A percentile compares a stretch with the other conserved stretches of the same genome.
These are phyloP conservation scores for Neoaliturus tenellus DNA, from an alignment of 2,888 invertebrate genomes.

Conservation along the genomic window DNA sequence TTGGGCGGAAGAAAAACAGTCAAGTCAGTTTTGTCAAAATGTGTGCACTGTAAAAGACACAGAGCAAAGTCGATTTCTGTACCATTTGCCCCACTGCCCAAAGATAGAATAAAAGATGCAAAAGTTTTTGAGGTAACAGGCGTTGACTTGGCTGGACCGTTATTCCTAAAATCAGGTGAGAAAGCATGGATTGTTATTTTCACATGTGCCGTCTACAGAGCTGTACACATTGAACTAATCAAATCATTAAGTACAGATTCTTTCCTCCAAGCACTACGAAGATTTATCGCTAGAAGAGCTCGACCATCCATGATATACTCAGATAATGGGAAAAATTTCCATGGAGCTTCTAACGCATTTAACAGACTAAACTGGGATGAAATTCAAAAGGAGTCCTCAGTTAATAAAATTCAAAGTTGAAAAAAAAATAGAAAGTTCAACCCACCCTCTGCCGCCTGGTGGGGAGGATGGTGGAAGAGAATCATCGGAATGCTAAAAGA, in stretches of 20 bases:
- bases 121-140: conserved; percentile 68
- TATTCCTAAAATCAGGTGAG: conserved; percentile 55
- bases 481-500: conserved; percentile 44
- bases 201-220: conserved; percentile 71
- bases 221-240: conserved; percentile 70
- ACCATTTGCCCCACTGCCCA: conserved; percentile 67
- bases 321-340: conserved; percentile 72
- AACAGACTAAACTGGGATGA: conserved; percentile 74
- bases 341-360: conserved; percentile 70
- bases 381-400: conserved; percentile 67
- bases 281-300: conserved; percentile 70
- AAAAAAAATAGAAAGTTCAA: conserved; percentile 69
- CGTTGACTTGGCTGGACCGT: conserved; percentile 68
- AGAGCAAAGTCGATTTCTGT: conserved; percentile 62
- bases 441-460: conserved; percentile 71
- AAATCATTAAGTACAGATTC: conserved; percentile 66
- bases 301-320: conserved; percentile 68
- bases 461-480: conserved; percentile 69
- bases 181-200: conserved; percentile 70
- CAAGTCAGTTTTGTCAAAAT: conserved; percentile 1
- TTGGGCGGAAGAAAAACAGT: conserved; percentile 54
- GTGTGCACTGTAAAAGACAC: conserved; percentile 62
- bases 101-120: conserved; percentile 67
- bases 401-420: conserved; percentile 60
- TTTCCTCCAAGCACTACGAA: conserved; percentile 68